These are phyloP conservation scores for Kryptopterus vitreolus DNA, from an alignment of 2,797 vertebrate genomes.

Conservation along the genomic window DNA sequence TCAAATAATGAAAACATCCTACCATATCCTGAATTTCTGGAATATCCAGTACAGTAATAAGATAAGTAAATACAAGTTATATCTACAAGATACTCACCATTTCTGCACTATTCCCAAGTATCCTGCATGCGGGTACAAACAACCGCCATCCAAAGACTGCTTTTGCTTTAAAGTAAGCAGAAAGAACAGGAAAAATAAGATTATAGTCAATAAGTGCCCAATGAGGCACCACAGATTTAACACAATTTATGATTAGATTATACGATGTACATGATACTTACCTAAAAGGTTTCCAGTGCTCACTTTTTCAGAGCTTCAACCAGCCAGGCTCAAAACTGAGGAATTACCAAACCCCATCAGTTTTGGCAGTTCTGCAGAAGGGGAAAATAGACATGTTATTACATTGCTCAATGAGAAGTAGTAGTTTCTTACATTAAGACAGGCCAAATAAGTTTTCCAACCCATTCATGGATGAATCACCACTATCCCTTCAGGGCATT, in stretches of 20 bases:
- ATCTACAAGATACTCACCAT: neutral
- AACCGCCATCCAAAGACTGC: constrained; percentile 1
- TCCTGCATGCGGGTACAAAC: neutral
- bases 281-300: neutral
- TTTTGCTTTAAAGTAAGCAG: neutral
- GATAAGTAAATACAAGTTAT: neutral
- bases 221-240: neutral
- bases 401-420: neutral
- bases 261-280: neutral
- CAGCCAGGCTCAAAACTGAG: constrained; percentile 53
- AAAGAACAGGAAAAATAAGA: neutral
- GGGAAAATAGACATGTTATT: constrained; percentile 40
- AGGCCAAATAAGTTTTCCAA: constrained; percentile 33
- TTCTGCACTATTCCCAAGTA: too few species aligned
- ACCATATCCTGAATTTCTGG: constrained; percentile 1
- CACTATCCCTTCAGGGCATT: constrained; percentile 40
- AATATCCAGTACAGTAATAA: constrained; percentile 2
- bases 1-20: neutral
- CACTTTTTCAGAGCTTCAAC: constrained; percentile 41
- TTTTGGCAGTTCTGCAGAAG: constrained; percentile 54
- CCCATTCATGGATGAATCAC: constrained; percentile 37
- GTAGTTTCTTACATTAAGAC: constrained; percentile 18
- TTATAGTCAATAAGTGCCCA: too few species aligned
- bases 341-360: constrained; percentile 55
- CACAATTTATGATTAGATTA: neutral